phyloP scores from a whole-genome alignment of 2,113 vertebrate species.

The Daphoenositta chrysoptera region DNA sequence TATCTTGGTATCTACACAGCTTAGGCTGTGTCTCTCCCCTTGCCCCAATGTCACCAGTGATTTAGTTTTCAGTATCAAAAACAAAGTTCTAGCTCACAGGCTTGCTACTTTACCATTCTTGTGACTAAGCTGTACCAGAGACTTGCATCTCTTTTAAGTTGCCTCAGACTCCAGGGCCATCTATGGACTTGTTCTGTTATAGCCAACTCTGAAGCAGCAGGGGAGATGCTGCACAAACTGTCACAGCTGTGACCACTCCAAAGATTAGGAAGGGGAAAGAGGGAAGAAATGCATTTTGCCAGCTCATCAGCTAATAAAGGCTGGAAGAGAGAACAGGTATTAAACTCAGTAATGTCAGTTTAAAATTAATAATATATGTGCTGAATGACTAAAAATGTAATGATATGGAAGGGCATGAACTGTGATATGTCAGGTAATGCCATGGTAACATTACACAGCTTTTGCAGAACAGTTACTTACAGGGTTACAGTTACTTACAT shows the following conservation, averaged over 20 bases:
- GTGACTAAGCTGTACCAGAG: slow-evolving; percentile 45
- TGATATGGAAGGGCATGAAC: neutral
- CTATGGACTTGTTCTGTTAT: slow-evolving; percentile 8
- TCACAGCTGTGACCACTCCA: slow-evolving; percentile 33
- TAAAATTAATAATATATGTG: neutral
- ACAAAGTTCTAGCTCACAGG: neutral
- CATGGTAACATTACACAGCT: neutral
- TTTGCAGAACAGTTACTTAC: neutral
- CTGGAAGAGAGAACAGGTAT: slow-evolving; percentile 47
- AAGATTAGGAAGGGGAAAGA: slow-evolving; percentile 34
- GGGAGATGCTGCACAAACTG: slow-evolving; percentile 32
- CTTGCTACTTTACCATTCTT: slow-evolving; percentile 48
- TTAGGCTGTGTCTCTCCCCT: neutral
- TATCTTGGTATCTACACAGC: neutral
- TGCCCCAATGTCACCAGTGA: neutral
- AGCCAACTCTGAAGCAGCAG: slow-evolving; percentile 45
- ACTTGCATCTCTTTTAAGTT: slow-evolving; percentile 12
- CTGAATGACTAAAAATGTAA: neutral
- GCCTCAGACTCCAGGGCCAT: slow-evolving; percentile 10
- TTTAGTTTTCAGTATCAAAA: neutral
- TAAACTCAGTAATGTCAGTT: neutral
- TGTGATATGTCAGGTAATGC: neutral
- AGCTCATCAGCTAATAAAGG: slow-evolving; percentile 40
- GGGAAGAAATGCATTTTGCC: slow-evolving; percentile 29
- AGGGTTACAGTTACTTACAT: neutral